phyloP scores from a whole-genome alignment of 2,797 vertebrate genomes.

The Sebastes matsubarae region DNA sequence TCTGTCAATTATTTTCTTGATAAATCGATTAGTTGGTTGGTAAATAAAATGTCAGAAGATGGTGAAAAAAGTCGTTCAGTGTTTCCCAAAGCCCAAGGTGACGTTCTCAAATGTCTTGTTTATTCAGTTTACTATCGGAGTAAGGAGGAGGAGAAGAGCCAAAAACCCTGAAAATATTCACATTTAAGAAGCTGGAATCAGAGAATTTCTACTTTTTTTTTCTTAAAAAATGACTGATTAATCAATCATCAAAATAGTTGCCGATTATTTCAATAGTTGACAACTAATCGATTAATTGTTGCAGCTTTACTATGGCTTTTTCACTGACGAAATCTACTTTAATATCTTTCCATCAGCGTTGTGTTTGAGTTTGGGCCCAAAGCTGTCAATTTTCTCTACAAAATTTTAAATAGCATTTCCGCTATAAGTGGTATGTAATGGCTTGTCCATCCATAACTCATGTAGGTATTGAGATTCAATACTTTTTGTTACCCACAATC shows the following conservation, averaged over 20 bases:
- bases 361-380: neutral
- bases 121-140: neutral
- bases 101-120: neutral
- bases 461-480: neutral
- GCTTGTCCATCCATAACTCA: neutral
- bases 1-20: neutral
- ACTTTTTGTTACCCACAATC: neutral
- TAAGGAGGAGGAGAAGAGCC: neutral
- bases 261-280: neutral
- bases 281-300: neutral
- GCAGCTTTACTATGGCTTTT: neutral
- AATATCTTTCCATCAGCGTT: neutral
- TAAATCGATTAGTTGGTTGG: no score
- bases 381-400: neutral
- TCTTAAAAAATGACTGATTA: neutral
- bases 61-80: neutral
- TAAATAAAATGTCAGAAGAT: no score
- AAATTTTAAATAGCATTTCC: neutral
- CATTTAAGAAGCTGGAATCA: neutral
- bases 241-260: neutral
- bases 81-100: neutral
- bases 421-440: neutral
- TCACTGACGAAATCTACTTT: neutral
- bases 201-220: no score
- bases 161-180: neutral